These are phyloP conservation scores for Aleiodes leptofemur DNA, from an alignment of 2,888 invertebrate genomes.

Conservation along the genomic window DNA sequence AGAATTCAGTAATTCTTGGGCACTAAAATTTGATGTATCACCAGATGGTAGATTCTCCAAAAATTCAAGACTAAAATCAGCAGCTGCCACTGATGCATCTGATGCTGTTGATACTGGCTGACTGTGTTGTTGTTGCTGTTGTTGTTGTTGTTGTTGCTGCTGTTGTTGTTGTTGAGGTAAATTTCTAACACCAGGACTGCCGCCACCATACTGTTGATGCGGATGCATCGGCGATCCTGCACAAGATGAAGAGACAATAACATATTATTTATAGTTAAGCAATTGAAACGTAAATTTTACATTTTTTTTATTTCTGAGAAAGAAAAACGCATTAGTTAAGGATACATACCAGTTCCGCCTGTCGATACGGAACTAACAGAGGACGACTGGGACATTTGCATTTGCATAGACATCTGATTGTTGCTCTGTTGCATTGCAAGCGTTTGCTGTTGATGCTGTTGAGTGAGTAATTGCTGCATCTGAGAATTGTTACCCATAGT, in stretches of 20 bases:
- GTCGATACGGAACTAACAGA: conserved; percentile 71
- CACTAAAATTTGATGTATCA: conserved; percentile 86
- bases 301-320: too few relatives aligned
- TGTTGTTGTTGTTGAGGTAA: conserved; percentile 67
- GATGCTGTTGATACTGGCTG: conserved; percentile 64
- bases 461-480: conserved; percentile 77
- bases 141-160: conserved; percentile 55
- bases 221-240: conserved; percentile 74
- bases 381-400: conserved; percentile 75
- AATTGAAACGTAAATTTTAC: background rate
- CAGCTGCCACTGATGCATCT: conserved; percentile 69
- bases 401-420: conserved; percentile 78
- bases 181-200: conserved; percentile 71
- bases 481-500: conserved; percentile 72
- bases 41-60: conserved; percentile 87
- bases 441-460: conserved; percentile 77
- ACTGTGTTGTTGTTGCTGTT: conserved; percentile 60
- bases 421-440: conserved; percentile 76
- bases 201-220: conserved; percentile 73
- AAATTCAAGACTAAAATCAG: conserved; percentile 90
- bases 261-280: background rate
- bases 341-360: conserved; percentile 72
- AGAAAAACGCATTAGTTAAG: background rate
- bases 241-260: conserved; percentile 31
- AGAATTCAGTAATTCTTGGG: conserved; percentile 89